phyloP scores from a whole-genome alignment of 2,888 invertebrate genomes.

The Galeruca laticollis region DNA sequence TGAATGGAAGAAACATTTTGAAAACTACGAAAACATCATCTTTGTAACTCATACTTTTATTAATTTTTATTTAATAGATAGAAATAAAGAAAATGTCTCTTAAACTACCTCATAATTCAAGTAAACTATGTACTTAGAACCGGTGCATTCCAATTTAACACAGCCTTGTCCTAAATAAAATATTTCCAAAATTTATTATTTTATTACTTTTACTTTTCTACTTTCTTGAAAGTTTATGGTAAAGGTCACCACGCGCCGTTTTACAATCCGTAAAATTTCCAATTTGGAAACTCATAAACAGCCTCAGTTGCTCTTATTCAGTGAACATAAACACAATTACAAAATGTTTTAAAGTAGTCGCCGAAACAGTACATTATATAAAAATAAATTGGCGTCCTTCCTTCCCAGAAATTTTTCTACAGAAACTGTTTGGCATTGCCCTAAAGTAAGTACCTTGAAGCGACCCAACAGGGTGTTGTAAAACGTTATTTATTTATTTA shows the following conservation, averaged over 20 bases:
- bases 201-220: constrained; percentile 24
- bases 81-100: background rate
- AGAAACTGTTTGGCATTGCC: constrained; percentile 13
- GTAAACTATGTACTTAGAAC: constrained; percentile 1
- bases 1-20: too few relatives aligned
- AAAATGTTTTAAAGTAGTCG: constrained; percentile 14
- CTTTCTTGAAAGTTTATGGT: constrained; percentile 5
- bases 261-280: constrained; percentile 18
- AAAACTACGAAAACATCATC: too few relatives aligned
- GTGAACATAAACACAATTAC: constrained; percentile 12
- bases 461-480: constrained; percentile 4
- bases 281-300: constrained; percentile 5
- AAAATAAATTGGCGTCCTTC: constrained; percentile 7
- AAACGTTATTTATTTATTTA: constrained; percentile 19
- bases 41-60: too few relatives aligned
- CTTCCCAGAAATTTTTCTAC: constrained; percentile 13
- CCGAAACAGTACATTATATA: background rate
- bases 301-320: background rate
- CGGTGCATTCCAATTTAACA: background rate
- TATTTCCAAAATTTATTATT: constrained; percentile 19
- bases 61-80: too few relatives aligned
- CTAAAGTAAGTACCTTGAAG: constrained; percentile 4
- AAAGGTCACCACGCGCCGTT: constrained; percentile 15
- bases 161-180: constrained; percentile 21
- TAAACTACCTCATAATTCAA: background rate